These are phyloP conservation scores for Synanthedon formicaeformis DNA, from an alignment of 2,888 invertebrate genomes.

Conservation along the genomic window DNA sequence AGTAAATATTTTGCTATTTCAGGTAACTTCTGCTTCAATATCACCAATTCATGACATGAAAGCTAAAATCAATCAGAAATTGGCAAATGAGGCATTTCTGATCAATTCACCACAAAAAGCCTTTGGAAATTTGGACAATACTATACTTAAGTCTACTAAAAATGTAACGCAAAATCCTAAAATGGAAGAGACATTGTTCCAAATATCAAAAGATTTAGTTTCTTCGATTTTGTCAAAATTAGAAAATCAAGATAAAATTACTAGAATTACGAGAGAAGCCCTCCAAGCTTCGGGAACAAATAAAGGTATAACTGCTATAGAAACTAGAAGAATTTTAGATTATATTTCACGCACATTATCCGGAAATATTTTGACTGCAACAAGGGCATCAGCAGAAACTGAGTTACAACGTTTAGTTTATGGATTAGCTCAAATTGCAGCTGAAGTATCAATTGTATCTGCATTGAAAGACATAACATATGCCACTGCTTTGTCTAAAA, in stretches of 20 bases:
- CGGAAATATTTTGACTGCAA: constrained; percentile 50
- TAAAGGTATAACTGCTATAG: constrained; percentile 60
- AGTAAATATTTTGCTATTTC: constrained; percentile 5
- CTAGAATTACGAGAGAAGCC: constrained; percentile 56
- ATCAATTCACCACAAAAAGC: constrained; percentile 45
- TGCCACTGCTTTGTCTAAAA: constrained; percentile 50
- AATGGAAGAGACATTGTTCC: constrained; percentile 55
- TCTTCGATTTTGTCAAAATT: constrained; percentile 54
- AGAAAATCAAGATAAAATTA: constrained; percentile 62
- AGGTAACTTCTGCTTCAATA: constrained; percentile 42
- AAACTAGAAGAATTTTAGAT: constrained; percentile 57
- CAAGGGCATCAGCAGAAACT: constrained; percentile 56
- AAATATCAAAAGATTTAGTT: constrained; percentile 56
- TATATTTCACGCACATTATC: constrained; percentile 59
- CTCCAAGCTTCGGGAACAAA: constrained; percentile 55
- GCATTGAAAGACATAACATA: constrained; percentile 60
- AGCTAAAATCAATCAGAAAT: constrained; percentile 30
- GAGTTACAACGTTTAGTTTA: constrained; percentile 59
- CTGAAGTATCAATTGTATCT: constrained; percentile 58
- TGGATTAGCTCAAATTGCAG: constrained; percentile 60
- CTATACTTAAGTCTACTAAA: constrained; percentile 42
- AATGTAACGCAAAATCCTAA: constrained; percentile 55
- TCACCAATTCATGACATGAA: constrained; percentile 55
- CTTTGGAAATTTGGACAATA: constrained; percentile 45
- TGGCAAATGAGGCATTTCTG: constrained; percentile 24